These are phyloP conservation scores for rat (Rattus norvegicus) DNA, from an alignment of 2,113 vertebrate species.

Conservation along the genomic window GRCr8 NC_086024.1:108518501-108519000, in stretches of 20 bases:
- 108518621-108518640: not conserved
- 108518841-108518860: not conserved
- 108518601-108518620: not conserved
- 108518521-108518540: not conserved
- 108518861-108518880: not conserved
- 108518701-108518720: not conserved
- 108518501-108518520: not conserved
- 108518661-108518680: slow-evolving; percentile 22
- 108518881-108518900: not conserved
- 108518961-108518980: not conserved
- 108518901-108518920: not conserved
- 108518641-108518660: slow-evolving; percentile 53
- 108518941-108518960: slow-evolving; percentile 36
- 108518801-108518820: not conserved
- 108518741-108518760: not conserved
- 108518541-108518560: not conserved
- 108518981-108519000: not conserved
- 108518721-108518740: not conserved
- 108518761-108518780: not conserved
- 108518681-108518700: not conserved
- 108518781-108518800: slow-evolving; percentile 1
- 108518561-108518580: not conserved
- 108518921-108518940: not conserved
- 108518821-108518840: not conserved
- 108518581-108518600: not conserved